A percentile compares a stretch with the other conserved stretches of the same genome.
Conservation (phyloP, 2,888 invertebrate species). For the Busseola fusca region DNA sequence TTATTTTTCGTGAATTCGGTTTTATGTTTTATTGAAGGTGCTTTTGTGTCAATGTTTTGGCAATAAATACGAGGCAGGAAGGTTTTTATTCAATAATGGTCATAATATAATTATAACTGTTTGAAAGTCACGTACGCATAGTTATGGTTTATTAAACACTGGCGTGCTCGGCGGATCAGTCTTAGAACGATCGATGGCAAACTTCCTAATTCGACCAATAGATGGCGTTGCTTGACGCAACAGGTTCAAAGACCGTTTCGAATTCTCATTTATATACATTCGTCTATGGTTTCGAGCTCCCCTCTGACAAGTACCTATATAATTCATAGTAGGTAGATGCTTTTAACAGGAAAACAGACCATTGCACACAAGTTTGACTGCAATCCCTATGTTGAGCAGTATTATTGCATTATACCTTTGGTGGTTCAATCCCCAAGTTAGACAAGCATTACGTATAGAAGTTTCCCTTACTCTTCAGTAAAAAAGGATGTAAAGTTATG, state of each 20-base stretch:
- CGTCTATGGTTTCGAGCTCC: too few species aligned
- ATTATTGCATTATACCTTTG: background rate
- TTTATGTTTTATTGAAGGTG: background rate
- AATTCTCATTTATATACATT: too few species aligned
- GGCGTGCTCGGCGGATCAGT: too few species aligned
- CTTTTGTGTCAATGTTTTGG: too few species aligned
- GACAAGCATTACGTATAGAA: background rate
- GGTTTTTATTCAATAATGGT: too few species aligned
- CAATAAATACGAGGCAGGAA: too few species aligned
- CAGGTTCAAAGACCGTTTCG: background rate
- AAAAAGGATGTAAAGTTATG: background rate
- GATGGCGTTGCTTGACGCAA: too few species aligned
- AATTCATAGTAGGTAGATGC: background rate
- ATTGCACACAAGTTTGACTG: background rate
- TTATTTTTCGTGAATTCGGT: conserved; percentile 20
- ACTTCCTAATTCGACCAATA: too few species aligned
- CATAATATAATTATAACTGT: too few species aligned
- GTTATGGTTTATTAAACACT: too few species aligned
- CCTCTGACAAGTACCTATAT: background rate
- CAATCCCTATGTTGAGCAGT: background rate
- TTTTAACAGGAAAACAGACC: background rate
- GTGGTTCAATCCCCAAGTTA: background rate
- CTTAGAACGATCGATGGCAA: too few species aligned
- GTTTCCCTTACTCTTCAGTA: background rate
- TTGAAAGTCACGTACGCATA: too few species aligned